Conservation (phyloP, 2,888 invertebrate species). For the Drosophila setosimentum region DNA sequence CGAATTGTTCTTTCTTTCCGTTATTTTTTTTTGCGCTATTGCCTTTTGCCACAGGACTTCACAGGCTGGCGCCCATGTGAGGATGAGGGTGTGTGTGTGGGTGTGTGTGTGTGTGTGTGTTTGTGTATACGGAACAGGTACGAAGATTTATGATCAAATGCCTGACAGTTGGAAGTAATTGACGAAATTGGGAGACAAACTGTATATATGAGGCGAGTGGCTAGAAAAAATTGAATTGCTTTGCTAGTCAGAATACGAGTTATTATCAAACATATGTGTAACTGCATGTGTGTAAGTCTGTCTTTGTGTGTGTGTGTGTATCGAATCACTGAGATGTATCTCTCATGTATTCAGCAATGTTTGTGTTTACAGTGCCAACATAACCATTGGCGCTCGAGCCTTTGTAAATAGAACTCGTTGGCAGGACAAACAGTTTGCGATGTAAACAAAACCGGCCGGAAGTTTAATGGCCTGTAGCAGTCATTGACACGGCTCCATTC, state of each 20-base stretch:
- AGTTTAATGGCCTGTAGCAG: slow-evolving; percentile 74
- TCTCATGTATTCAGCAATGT: slow-evolving; percentile 6
- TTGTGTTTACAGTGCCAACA: slow-evolving; percentile 38
- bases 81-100: neutral
- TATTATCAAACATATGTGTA: slow-evolving; percentile 13
- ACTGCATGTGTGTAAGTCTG: neutral
- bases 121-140: slow-evolving; percentile 12
- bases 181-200: slow-evolving; percentile 60
- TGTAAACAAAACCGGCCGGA: slow-evolving; percentile 55
- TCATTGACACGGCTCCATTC: slow-evolving; percentile 66
- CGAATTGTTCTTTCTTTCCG: slow-evolving; percentile 12
- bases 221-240: slow-evolving; percentile 42
- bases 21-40: slow-evolving; percentile 15
- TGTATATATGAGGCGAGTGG: slow-evolving; percentile 8
- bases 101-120: slow-evolving; percentile 1
- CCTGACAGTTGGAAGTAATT: slow-evolving; percentile 61
- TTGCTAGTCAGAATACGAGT: slow-evolving; percentile 12
- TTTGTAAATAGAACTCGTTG: slow-evolving; percentile 46
- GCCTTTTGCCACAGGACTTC: slow-evolving; percentile 51
- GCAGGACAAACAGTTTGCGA: slow-evolving; percentile 40
- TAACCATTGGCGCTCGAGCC: slow-evolving; percentile 20
- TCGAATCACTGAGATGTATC: slow-evolving; percentile 2
- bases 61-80: slow-evolving; percentile 30
- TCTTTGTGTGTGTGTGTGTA: slow-evolving; percentile 3
- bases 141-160: slow-evolving; percentile 63